phyloP scores from a whole-genome alignment of 2,113 vertebrate species.

The Oryzias woworae region DNA sequence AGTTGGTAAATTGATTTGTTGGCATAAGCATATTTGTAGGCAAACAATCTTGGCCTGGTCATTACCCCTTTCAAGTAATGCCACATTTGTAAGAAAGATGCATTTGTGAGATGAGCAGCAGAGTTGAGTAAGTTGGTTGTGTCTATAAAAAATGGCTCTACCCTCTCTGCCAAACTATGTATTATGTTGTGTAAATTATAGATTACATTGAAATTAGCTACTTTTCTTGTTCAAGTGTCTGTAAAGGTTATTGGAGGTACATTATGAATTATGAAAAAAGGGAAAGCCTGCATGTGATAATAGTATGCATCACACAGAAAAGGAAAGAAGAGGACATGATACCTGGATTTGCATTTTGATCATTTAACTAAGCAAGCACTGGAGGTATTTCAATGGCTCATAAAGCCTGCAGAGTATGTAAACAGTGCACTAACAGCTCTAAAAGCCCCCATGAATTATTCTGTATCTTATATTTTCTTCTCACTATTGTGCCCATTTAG shows the following conservation, averaged over 20 bases:
- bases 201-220: no score
- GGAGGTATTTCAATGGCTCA: neutral
- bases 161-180: no score
- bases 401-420: conserved; percentile 18
- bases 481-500: neutral
- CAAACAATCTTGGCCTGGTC: no score
- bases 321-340: conserved; percentile 56
- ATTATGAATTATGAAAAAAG: neutral
- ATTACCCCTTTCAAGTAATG: no score
- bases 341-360: conserved; percentile 70
- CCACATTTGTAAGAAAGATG: no score
- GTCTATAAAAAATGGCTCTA: no score
- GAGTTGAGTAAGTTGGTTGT: no score
- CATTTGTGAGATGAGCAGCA: no score
- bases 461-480: neutral
- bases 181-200: no score
- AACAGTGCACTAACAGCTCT: conserved; percentile 17
- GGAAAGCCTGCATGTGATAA: conserved; percentile 16
- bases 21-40: no score
- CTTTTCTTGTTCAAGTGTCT: neutral
- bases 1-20: no score
- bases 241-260: neutral
- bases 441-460: conserved; percentile 23
- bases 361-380: conserved; percentile 45
- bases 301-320: conserved; percentile 27